Base-by-base conservation (phyloP, 1,140 invertebrate species). In the Macrobrachium rosenbergii region DNA sequence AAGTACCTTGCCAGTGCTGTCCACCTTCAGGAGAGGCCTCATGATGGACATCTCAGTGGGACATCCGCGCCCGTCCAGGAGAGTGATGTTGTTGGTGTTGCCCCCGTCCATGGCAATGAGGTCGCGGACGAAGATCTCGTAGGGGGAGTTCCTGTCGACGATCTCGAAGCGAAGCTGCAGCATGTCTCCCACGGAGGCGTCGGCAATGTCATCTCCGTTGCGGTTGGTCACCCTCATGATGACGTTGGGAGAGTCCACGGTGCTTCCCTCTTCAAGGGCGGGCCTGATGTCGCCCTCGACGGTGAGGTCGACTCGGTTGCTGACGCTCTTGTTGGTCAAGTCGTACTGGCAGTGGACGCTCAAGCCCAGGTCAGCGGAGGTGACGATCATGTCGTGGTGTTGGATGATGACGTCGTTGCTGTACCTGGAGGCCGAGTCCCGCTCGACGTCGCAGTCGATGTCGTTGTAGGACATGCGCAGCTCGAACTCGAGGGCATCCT, bases 301-400 rank as follows among this genome's bases (percentile, higher is more conserved):
- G 64, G 91, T 90, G 28, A 92, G 89, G 76, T 93, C 91, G 23
- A 93, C 90, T 11, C 91, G 91, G 89, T 93, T 93, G 59, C 91
- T 90, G 0, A 94, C 91, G 87, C 92, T 93, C 73, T 92, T 91
- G 88, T 94, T 93, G 63, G 92, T 91, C 43, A 94, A 89, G 82
- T 93, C 92, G 88, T 93, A 94, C 19, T 93, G 92, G 89, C 93
- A 94, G 76, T 93, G 91, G 8, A 94, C 91, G 17, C 92, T 92
- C 17, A 94, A 90, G 2, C 93, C 93, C 17, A 94, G 85, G 91
- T 94, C 93, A 79, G 93, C 91, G 64, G 93, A 93, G 52, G 93
- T 94, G 73, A 94, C 93, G 45, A 94, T 93, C 90, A 93, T 92
- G 88, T 94, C 93, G 88, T 94, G 93, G 89, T 93, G 93, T 90